Evolutionary conservation across 92 coral and sea anemone species (phyloP), one percentile per base, ranked within the genome.

Genomic region (Virgularia gustaviana): DNA sequence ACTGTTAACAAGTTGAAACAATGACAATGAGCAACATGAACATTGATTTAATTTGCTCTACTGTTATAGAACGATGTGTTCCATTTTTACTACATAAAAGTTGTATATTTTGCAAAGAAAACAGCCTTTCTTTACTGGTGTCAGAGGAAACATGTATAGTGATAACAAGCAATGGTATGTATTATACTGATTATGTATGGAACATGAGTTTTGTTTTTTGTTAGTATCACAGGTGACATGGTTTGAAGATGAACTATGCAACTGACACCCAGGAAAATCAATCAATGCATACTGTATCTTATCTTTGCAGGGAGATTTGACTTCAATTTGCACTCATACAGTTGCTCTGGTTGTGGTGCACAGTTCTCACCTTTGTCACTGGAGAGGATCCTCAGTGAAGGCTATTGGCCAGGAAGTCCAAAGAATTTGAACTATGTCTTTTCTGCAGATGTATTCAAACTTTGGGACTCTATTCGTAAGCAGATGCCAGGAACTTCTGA

Each of bases 351-450:
- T 59, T 59, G 65, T 59, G 41, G 36, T 28, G 65, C 32, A 32
- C 41, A 59, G 3, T 59, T 28, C 65, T 59, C 42, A 30, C 65
- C 65, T 6, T 39, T 59, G 22, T 32, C 42, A 8, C 41, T 59
- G 10, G 65, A 59, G 39, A 59, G 36, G 30, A 29, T 59, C 36
- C 16, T 59, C 18, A 59, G 32, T 39, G 65, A 59, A 32, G 65
- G 65, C 9, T 59, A 30, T 59, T 59, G 65, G 65, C 65, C 62
- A 15, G 62, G 62, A 25, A 55, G 62, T 55, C 62, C 62, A 20
- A 55, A 27, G 31, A 33, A 55, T 4, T 55, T 55, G 27, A 55
- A 55, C 31, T 36, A 55, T 55, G 62, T 55, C 15, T 55, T 55
- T 25, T 55, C 62, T 6, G 31, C 27, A 55, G 28, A 27, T 4